phyloP scores from a whole-genome alignment of 2,113 vertebrate genomes.

The Galbula dea region DNA sequence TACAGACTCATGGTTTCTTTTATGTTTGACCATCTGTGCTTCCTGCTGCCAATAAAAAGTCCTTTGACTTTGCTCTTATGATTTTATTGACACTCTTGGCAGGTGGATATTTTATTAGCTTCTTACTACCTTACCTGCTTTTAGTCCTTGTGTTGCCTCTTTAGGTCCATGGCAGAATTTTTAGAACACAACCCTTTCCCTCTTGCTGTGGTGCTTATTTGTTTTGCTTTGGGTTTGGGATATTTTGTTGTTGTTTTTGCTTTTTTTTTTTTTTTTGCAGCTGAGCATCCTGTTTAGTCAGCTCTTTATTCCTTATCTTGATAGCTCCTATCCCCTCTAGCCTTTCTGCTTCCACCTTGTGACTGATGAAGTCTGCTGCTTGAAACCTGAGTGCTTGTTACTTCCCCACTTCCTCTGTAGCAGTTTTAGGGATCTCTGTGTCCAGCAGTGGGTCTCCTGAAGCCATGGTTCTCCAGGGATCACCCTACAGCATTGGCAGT shows the following conservation, averaged over 20 bases:
- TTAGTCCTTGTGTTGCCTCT: background rate
- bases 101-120: background rate
- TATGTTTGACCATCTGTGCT: constrained; percentile 13
- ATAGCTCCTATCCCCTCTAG: background rate
- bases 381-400: background rate
- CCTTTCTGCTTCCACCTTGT: constrained; percentile 14
- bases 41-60: background rate
- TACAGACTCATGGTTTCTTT: background rate
- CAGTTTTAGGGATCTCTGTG: background rate
- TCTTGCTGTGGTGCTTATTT: no score
- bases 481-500: background rate
- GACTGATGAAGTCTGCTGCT: background rate
- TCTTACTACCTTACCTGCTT: background rate
- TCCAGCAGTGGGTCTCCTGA: background rate
- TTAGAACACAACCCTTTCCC: background rate
- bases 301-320: background rate
- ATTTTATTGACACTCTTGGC: background rate
- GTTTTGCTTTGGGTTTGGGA: no score
- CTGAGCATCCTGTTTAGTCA: background rate
- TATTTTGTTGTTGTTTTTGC: no score
- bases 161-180: background rate
- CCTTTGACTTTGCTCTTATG: background rate
- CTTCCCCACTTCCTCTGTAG: background rate
- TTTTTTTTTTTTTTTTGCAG: background rate
- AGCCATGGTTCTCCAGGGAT: background rate